Conservation (phyloP, 2,888 invertebrate genomes). For the Microctonus aethiopoides region DNA sequence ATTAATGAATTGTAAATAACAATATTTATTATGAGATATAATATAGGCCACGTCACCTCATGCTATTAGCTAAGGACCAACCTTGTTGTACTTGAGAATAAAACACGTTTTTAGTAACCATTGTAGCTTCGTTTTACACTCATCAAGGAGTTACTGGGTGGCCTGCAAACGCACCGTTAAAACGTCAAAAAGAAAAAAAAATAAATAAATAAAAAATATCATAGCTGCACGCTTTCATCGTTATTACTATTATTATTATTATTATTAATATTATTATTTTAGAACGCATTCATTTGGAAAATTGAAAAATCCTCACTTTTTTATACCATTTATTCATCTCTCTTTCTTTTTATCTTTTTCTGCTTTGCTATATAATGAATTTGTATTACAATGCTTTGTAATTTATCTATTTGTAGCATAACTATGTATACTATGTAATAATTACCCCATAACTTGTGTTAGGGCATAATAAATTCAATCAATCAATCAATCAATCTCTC, state of each 20-base stretch:
- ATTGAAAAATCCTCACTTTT: background rate
- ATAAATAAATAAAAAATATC: constrained; percentile 51
- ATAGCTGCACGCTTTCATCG: constrained; percentile 46
- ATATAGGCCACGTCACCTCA: constrained; percentile 67
- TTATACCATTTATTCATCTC: no score
- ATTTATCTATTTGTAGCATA: no score
- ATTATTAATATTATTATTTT: no score
- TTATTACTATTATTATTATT: no score
- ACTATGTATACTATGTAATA: no score
- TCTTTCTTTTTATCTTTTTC: no score
- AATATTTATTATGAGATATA: constrained; percentile 51
- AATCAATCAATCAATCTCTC: no score
- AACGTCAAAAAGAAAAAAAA: constrained; percentile 48
- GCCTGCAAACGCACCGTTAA: constrained; percentile 67
- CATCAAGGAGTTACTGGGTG: constrained; percentile 66
- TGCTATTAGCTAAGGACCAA: constrained; percentile 68
- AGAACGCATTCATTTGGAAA: background rate
- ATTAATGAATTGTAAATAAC: constrained; percentile 49
- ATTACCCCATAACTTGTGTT: no score
- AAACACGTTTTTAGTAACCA: constrained; percentile 67
- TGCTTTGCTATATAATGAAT: no score
- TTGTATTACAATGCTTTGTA: no score
- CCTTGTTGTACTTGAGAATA: constrained; percentile 66
- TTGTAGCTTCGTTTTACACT: constrained; percentile 66
- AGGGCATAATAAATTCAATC: no score